Percentiles rank a stretch among this genome's conserved stretches.
phyloP scores from a whole-genome alignment of 2,888 invertebrate species.

The Embidobia sp. region DNA sequence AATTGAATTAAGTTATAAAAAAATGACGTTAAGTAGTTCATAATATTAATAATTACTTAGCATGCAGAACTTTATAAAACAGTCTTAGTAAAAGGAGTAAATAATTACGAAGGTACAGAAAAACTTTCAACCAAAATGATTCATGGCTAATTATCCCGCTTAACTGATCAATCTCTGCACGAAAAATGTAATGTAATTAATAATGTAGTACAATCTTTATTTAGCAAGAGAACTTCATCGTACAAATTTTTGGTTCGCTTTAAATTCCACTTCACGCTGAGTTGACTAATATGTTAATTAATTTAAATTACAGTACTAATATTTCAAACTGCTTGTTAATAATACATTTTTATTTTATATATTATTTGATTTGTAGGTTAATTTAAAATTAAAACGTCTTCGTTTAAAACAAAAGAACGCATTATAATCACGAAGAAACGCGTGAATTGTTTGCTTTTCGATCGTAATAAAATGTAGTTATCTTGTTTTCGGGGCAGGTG shows the following conservation, averaged over 20 bases:
- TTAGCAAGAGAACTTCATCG: neutral
- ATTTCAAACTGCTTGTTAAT: too few relatives aligned
- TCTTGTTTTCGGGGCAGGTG: conserved; percentile 55
- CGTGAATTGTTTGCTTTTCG: conserved; percentile 16
- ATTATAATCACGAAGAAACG: too few relatives aligned
- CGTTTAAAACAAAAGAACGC: too few relatives aligned
- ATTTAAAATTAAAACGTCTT: too few relatives aligned
- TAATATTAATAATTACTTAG: conserved; percentile 30
- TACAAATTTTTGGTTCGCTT: neutral
- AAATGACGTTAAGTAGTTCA: neutral
- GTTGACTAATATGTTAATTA: too few relatives aligned
- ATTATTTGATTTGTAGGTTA: too few relatives aligned
- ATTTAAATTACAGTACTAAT: too few relatives aligned
- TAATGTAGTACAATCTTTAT: conserved; percentile 30
- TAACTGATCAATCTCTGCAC: conserved; percentile 45
- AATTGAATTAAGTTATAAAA: too few relatives aligned
- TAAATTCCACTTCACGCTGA: too few relatives aligned
- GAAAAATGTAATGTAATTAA: conserved; percentile 49
- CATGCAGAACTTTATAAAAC: neutral
- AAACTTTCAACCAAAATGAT: conserved; percentile 38
- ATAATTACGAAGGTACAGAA: conserved; percentile 39
- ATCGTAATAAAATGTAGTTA: conserved; percentile 30
- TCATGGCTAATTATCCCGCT: conserved; percentile 42
- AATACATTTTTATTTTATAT: too few relatives aligned
- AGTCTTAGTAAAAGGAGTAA: conserved; percentile 22